Conservation (phyloP, 2,888 invertebrate species). For the Trachelus iudaicus region DNA sequence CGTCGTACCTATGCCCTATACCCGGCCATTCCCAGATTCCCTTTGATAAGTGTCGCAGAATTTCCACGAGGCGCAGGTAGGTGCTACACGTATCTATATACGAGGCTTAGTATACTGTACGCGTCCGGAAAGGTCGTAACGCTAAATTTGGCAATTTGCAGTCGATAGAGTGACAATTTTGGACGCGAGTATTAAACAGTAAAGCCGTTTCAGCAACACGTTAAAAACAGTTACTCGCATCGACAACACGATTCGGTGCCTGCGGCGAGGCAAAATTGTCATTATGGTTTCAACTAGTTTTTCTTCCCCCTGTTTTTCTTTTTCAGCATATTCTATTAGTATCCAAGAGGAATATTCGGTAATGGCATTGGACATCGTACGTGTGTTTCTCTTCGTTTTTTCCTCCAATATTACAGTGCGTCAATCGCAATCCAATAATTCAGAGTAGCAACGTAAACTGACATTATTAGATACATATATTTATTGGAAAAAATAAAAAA, state of each 20-base stretch:
- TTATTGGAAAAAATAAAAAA: too few relatives aligned
- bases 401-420: too few relatives aligned
- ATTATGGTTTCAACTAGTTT: not conserved
- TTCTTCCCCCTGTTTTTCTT: not conserved
- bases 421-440: too few relatives aligned
- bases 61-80: not conserved
- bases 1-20: conserved; percentile 27
- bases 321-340: not conserved
- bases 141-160: not conserved
- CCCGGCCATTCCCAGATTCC: not conserved
- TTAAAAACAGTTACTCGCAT: not conserved
- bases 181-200: not conserved
- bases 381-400: too few relatives aligned
- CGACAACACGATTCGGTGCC: not conserved
- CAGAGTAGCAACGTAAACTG: too few relatives aligned
- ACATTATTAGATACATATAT: too few relatives aligned
- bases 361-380: not conserved
- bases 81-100: not conserved
- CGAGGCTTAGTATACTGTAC: not conserved
- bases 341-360: not conserved
- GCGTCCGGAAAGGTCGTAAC: not conserved
- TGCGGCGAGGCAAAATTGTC: not conserved
- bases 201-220: not conserved
- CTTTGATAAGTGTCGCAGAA: not conserved
- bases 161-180: not conserved